Conservation (phyloP, 1,140 invertebrate species). For the Lordiphosa collinella region DNA sequence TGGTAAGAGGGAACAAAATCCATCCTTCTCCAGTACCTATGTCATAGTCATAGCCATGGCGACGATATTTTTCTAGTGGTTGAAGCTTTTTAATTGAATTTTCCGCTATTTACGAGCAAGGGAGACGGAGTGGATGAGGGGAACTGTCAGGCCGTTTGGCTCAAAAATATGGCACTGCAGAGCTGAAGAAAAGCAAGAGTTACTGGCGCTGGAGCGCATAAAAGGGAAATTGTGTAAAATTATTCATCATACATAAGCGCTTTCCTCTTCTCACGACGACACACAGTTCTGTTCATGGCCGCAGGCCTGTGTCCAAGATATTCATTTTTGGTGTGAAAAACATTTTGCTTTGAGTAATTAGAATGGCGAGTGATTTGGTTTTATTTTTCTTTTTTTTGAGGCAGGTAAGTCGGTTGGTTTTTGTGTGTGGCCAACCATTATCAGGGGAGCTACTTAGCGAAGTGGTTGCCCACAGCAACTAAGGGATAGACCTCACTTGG, state of each 20-base stretch:
- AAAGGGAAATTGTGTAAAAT: slow-evolving; percentile 53
- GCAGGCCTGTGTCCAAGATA: slow-evolving; percentile 14
- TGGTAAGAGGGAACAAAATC: slow-evolving; percentile 9
- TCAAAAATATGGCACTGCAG: slow-evolving; percentile 44
- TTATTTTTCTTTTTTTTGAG: slow-evolving; percentile 3
- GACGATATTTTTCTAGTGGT: slow-evolving; percentile 76
- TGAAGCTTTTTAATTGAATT: slow-evolving; percentile 77
- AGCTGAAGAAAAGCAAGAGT: slow-evolving; percentile 46
- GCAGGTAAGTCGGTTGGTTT: slow-evolving; percentile 1
- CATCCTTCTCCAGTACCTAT: slow-evolving; percentile 44
- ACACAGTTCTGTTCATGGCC: slow-evolving; percentile 1
- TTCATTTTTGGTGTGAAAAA: slow-evolving; percentile 17
- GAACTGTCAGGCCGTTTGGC: slow-evolving; percentile 20
- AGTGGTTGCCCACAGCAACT: slow-evolving; percentile 3
- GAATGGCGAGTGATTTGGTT: neutral
- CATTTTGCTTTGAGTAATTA: slow-evolving; percentile 14
- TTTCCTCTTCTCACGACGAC: slow-evolving; percentile 7
- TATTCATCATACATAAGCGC: slow-evolving; percentile 52
- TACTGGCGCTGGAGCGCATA: slow-evolving; percentile 28
- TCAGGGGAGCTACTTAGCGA: neutral
- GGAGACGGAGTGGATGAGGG: neutral
- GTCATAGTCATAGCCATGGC: slow-evolving; percentile 71
- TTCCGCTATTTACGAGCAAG: slow-evolving; percentile 66
- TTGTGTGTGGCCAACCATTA: too few species aligned
- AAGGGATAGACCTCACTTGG: neutral